Evolutionary conservation across 2,113 vertebrate genomes (phyloP).

Genomic region (Capreolus pygargus): DNA sequence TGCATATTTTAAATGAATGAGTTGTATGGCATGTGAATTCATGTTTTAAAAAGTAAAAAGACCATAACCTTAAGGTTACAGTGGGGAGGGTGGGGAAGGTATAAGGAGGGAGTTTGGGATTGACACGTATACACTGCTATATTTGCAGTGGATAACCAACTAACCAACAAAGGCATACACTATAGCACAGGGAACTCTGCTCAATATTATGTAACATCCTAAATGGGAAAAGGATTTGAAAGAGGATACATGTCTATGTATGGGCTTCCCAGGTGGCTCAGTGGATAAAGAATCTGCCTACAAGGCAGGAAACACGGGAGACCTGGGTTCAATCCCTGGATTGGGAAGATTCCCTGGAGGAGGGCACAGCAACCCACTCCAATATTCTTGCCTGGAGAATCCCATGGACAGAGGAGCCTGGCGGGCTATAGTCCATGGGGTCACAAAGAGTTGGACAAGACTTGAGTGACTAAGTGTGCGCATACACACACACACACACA

Average conservation of each 20-base stretch:
- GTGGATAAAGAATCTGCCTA: neutral
- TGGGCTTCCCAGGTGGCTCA: neutral
- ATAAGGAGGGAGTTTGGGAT: neutral
- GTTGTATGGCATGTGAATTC: neutral
- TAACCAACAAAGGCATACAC: neutral
- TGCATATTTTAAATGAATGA: neutral
- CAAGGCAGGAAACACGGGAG: neutral
- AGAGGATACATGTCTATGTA: neutral
- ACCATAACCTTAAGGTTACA: neutral
- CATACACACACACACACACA: accelerated
- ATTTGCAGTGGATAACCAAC: neutral
- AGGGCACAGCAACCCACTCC: neutral
- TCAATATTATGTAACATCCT: neutral
- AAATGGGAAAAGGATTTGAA: neutral
- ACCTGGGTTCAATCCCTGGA: neutral
- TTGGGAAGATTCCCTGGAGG: neutral
- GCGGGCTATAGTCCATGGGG: neutral
- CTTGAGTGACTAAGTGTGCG: accelerated
- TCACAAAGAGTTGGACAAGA: neutral
- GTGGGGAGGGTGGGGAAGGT: neutral
- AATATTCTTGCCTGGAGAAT: neutral
- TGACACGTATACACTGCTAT: neutral
- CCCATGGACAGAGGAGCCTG: neutral
- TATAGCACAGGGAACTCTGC: neutral
- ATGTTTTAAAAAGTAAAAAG: neutral